phyloP scores from a whole-genome alignment of 2,888 invertebrate species.

The Drosophila affinis region DNA sequence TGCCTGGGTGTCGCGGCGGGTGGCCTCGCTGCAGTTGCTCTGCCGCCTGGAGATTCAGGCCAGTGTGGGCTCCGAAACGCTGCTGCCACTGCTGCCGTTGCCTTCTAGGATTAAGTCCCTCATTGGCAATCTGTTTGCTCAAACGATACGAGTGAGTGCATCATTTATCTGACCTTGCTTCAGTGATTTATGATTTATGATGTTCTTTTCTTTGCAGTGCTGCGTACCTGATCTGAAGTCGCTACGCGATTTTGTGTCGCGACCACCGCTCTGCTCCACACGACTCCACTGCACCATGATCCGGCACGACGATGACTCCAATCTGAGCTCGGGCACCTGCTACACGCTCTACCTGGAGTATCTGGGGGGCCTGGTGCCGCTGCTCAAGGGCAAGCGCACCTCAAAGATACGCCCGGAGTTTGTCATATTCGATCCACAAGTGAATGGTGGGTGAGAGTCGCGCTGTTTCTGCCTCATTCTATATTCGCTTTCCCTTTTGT shows the following conservation, averaged over 20 bases:
- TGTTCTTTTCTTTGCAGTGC: conserved; percentile 86
- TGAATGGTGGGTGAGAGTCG: conserved; percentile 86
- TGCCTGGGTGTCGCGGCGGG: conserved; percentile 95
- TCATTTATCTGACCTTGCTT: no score
- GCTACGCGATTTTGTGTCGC: conserved; percentile 95
- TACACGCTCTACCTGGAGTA: conserved; percentile 97
- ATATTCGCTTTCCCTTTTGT: fast-evolving
- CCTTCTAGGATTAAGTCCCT: conserved; percentile 94
- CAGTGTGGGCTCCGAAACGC: conserved; percentile 89
- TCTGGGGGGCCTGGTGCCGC: conserved; percentile 96
- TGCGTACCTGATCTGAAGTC: conserved; percentile 96
- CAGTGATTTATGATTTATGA: not conserved
- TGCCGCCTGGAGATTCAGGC: conserved; percentile 92
- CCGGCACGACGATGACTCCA: conserved; percentile 93
- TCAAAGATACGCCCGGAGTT: conserved; percentile 99
- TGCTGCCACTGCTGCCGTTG: conserved; percentile 91
- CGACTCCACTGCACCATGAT: conserved; percentile 99
- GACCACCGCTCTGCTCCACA: conserved; percentile 92
- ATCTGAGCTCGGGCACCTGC: conserved; percentile 88
- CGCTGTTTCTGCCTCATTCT: not conserved
- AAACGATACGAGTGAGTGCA: conserved; percentile 93
- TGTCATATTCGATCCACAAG: conserved; percentile 97
- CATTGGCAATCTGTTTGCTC: conserved; percentile 94
- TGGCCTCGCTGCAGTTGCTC: conserved; percentile 95
- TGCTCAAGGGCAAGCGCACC: conserved; percentile 96